A percentile compares a stretch with the other conserved stretches of the same genome.
Evolutionary conservation across 2,888 invertebrate species (phyloP).

Genomic region (Mythimna lalbum): DNA sequence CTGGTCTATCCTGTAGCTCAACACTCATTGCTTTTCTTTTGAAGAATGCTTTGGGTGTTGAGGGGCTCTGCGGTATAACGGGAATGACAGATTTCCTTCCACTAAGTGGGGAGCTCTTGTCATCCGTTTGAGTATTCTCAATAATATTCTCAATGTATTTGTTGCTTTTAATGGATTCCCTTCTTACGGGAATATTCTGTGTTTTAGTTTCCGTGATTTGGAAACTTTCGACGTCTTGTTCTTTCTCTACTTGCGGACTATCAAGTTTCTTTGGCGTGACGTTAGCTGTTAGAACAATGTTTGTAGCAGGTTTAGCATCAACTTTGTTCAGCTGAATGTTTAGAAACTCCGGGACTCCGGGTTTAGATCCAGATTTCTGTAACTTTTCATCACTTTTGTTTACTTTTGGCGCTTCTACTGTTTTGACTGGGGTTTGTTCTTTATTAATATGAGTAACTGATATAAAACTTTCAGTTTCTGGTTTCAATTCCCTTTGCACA

Average conservation of each 20-base stretch:
- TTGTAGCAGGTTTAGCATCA: constrained; percentile 91
- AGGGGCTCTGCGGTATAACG: constrained; percentile 79
- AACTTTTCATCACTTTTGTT: constrained; percentile 84
- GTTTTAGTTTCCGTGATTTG: constrained; percentile 73
- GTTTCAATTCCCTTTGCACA: constrained; percentile 73
- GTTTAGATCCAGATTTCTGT: constrained; percentile 75
- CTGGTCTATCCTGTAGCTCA: constrained; percentile 86
- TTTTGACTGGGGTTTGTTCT: constrained; percentile 79
- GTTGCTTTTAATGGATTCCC: constrained; percentile 71
- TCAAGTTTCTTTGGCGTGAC: constrained; percentile 88
- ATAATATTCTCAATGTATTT: constrained; percentile 74
- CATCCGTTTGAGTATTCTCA: constrained; percentile 72
- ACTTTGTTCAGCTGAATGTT: constrained; percentile 93
- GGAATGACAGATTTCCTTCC: constrained; percentile 71
- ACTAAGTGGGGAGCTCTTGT: constrained; percentile 75
- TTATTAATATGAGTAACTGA: constrained; percentile 91
- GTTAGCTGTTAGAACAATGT: constrained; percentile 92
- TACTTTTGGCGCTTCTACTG: constrained; percentile 72
- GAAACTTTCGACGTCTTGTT: constrained; percentile 73
- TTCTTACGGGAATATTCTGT: constrained; percentile 70
- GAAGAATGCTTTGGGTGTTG: constrained; percentile 87
- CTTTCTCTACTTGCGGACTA: constrained; percentile 79
- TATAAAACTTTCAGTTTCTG: constrained; percentile 86
- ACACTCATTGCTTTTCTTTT: constrained; percentile 90
- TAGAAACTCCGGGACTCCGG: constrained; percentile 92